phyloP scores from a whole-genome alignment of 2,888 invertebrate species.

The Drosophila heteroneura region DNA sequence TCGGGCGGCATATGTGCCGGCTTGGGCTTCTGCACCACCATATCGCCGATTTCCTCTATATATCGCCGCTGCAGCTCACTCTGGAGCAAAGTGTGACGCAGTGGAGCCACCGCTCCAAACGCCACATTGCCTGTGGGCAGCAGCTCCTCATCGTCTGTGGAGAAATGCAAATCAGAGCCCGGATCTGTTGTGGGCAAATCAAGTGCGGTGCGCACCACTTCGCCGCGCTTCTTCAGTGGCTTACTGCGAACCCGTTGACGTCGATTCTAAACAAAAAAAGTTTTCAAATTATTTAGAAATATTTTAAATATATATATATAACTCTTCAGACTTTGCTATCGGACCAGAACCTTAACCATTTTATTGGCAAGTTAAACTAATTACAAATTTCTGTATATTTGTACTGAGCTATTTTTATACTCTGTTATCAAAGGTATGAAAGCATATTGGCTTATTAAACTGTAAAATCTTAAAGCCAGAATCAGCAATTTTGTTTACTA shows the following conservation, averaged over 20 bases:
- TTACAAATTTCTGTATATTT: not conserved
- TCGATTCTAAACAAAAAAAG: conserved; percentile 48
- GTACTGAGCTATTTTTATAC: not conserved
- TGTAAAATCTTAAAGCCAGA: not conserved
- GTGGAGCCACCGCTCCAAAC: conserved; percentile 69
- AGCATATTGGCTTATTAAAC: not conserved
- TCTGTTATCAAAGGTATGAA: not conserved
- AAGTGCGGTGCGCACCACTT: conserved; percentile 84
- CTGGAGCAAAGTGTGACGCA: conserved; percentile 81
- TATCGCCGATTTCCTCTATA: conserved; percentile 80
- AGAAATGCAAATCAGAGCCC: conserved; percentile 87
- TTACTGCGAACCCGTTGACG: conserved; percentile 61
- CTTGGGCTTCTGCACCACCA: conserved; percentile 65
- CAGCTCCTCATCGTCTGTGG: conserved; percentile 87
- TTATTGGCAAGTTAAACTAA: not conserved
- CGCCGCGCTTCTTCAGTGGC: conserved; percentile 64
- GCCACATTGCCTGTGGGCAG: conserved; percentile 44
- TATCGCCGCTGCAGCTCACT: conserved; percentile 83
- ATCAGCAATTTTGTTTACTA: not conserved
- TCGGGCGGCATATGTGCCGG: conserved; percentile 85
- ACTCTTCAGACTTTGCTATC: no score
- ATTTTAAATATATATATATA: no score
- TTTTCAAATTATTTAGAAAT: not conserved
- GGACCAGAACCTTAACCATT: not conserved
- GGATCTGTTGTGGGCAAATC: conserved; percentile 89